Evolutionary conservation across 2,888 invertebrate genomes (phyloP).

Genomic region (Elgonia sp.): DNA sequence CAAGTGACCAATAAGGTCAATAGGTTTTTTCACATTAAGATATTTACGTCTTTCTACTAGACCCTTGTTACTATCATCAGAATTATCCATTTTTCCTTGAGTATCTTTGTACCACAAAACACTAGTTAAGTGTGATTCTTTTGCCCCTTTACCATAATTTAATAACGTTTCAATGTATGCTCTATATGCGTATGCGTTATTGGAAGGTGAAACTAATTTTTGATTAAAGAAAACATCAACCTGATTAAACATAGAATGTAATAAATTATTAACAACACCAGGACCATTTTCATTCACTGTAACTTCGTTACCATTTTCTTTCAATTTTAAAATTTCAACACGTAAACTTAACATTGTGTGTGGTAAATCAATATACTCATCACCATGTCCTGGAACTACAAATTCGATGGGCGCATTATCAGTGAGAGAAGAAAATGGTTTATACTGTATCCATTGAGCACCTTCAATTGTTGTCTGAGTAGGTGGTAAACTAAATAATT

Average conservation of each 20-base stretch:
- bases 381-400: conserved; percentile 74
- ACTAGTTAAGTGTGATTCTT: conserved; percentile 75
- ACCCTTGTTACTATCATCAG: conserved; percentile 10
- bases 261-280: conserved; percentile 31
- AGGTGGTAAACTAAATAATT: conserved; percentile 79
- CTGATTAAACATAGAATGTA: conserved; percentile 76
- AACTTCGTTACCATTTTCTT: background rate
- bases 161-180: conserved; percentile 79
- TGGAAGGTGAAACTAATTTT: conserved; percentile 78
- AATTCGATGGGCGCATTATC: conserved; percentile 80
- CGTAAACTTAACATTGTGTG: conserved; percentile 76
- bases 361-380: conserved; percentile 78
- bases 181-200: conserved; percentile 78
- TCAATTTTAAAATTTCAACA: conserved; percentile 25
- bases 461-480: conserved; percentile 78
- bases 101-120: conserved; percentile 63
- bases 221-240: conserved; percentile 79
- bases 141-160: conserved; percentile 74
- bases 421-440: conserved; percentile 76
- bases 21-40: background rate
- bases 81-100: conserved; percentile 39
- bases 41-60: conserved; percentile 10
- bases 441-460: conserved; percentile 77
- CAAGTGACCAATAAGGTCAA: conserved; percentile 66
- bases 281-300: background rate